Percentiles rank a stretch among this genome's conserved stretches.
Evolutionary conservation across 2,888 invertebrate genomes (phyloP).

Genomic region (Gastrophysa polygoni): DNA sequence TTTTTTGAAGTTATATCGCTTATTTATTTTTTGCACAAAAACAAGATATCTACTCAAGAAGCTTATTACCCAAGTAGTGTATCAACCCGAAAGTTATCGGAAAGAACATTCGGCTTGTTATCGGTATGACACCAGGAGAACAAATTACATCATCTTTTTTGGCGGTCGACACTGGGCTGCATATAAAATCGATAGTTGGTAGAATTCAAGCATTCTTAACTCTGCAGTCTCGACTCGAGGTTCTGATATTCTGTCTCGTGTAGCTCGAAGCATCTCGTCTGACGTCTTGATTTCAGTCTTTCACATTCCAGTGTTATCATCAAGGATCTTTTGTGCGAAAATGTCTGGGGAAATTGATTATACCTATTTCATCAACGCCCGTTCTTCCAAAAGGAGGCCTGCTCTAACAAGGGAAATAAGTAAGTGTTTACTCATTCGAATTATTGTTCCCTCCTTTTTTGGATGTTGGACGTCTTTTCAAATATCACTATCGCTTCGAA

Average conservation of each 20-base stretch:
- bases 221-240: neutral
- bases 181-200: neutral
- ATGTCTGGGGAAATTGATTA: constrained; percentile 56
- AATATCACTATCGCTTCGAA: too few species aligned
- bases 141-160: neutral
- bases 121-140: neutral
- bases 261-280: neutral
- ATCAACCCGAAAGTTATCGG: neutral
- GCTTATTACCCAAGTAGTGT: too few species aligned
- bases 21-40: too few species aligned
- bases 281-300: neutral
- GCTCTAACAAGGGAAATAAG: constrained; percentile 63
- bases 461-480: too few species aligned
- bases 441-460: too few species aligned
- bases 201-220: neutral
- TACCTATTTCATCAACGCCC: constrained; percentile 58
- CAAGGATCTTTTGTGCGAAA: neutral
- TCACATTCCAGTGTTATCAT: neutral
- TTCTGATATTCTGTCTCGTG: neutral
- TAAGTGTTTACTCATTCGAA: too few species aligned
- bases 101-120: neutral
- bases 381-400: constrained; percentile 59
- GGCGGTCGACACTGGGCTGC: neutral
- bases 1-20: too few species aligned
- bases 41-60: too few species aligned